A percentile compares a stretch with the other conserved stretches of the same genome.
phyloP scores from a whole-genome alignment of 2,888 invertebrate genomes.

The Caenorhabditis sp. region DNA sequence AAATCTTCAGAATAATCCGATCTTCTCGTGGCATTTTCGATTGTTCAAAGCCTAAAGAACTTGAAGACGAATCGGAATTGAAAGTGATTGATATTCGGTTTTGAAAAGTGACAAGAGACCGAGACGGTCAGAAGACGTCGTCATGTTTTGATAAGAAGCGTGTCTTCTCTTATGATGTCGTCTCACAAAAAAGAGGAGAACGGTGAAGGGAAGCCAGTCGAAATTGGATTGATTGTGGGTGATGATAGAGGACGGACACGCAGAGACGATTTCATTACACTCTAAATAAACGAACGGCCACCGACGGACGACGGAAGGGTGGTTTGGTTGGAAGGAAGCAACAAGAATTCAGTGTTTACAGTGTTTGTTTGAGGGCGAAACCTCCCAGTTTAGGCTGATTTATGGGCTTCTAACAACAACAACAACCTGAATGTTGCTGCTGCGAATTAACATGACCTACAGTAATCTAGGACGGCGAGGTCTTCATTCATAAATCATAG shows the following conservation, averaged over 20 bases:
- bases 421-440: too few species aligned
- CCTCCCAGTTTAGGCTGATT: too few species aligned
- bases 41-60: background rate
- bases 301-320: background rate
- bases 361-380: too few species aligned
- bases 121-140: constrained; percentile 15
- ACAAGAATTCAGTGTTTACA: too few species aligned
- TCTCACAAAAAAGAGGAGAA: constrained; percentile 9
- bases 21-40: background rate
- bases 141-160: constrained; percentile 42
- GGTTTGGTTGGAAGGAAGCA: background rate
- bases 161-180: constrained; percentile 6
- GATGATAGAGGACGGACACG: constrained; percentile 1
- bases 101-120: constrained; percentile 1
- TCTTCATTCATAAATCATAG: too few species aligned
- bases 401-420: too few species aligned
- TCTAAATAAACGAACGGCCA: constrained; percentile 10
- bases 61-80: background rate
- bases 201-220: background rate
- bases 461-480: too few species aligned
- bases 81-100: constrained; percentile 66
- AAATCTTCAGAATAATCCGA: background rate
- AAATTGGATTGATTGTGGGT: constrained; percentile 12
- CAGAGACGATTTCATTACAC: constrained; percentile 3
- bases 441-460: too few species aligned